Base-by-base conservation (phyloP, 1,140 invertebrate species). In the Agrilus planipennis region DNA sequence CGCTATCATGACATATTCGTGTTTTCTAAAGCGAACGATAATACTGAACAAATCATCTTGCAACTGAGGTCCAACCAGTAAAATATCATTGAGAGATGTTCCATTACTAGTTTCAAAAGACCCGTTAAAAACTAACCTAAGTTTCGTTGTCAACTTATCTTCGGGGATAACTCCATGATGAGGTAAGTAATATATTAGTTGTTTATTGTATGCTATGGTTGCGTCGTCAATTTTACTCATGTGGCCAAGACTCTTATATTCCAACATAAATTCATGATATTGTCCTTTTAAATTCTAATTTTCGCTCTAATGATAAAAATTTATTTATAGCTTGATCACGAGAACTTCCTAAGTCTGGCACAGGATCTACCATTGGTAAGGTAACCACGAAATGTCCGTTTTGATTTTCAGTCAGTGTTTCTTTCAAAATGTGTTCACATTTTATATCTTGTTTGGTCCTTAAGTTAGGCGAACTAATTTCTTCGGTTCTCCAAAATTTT, bases 11-110 rank as follows among this genome's bases (percentile, higher is more conserved):
- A 25, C 11, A 23, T 23, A 23, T 37, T 42, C 42, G n/a, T 20
- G 15, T 22, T 19, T 37, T 19, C 61, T 44, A 45, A 66, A 69
- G 4, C 54, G 39, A 0, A 61, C 10, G 15, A 65, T 16, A 30
- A 63, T 51, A 31, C 12, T 12, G 25, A 55, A 47, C 10, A 65
- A 40, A 14, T 62, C 57, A 22, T 60, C 45, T 32, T 64, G 61
- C 10, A 62, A 34, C 5, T 34, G 50, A 1, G 57, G 55, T 1
- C 58, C 62, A 9, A 51, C 47, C 21, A 54, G 41, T 31, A 19
- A 17, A 9, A 44, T 11, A 20, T 43, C 34, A 23, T 44, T 51
- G 11, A 48, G 34, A 0, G 42, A 46, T 2, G 44, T 18, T 11
- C 39, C 32, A 0, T 10, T 44, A 9, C 0, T 23, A 14, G 46